Evolutionary conservation across 92 coral and sea anemone species (phyloP), one percentile per base, ranked within the genome.

Genomic region (Siderastrea siderea): DNA sequence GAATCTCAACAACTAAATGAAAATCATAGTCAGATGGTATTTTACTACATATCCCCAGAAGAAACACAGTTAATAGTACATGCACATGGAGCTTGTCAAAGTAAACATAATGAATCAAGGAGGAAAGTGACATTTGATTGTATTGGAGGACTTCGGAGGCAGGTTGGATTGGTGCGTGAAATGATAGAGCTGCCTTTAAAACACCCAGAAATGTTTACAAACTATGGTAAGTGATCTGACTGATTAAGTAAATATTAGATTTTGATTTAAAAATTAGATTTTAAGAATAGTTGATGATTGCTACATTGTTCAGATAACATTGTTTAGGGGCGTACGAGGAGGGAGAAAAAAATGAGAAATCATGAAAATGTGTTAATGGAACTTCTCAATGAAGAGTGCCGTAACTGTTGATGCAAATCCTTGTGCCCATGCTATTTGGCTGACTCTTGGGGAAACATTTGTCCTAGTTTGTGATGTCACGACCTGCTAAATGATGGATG

Each of bases 101-200:
- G 13, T 16, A 50, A 84, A 44, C 45, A 53, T 55, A 71, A 55
- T 3, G 13, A 68, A 16, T 49, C 54, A 54, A 88, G 78, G 52
- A 74, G 71, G 9, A 87, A 60, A 54, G 90, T 98, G 67, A 92
- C 94, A 5, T 98, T 92, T 88, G 86, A 93, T 47, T 91, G 92
- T 2, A 88, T 98, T 50, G 99, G 99, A 66, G 99, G 99, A 51
- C 92, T 98, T 3, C 87, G 74, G 49, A 80, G 87, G 61, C 99
- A 98, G 82, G 94, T 98, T 17, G 79, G 54, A 51, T 44, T 94
- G 70, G 96, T 98, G 59, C 92, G 97, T 62, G 99, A 98, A 82
- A 96, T 96, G 91, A 94, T 98, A 4, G 98, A 95, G 82, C 88
- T 94, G 86, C 96, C 98, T 69, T 66, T 98, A 26, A 92, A 88